Evolutionary conservation across 2,888 invertebrate genomes (phyloP).

Genomic region (Perdita meconis): DNA sequence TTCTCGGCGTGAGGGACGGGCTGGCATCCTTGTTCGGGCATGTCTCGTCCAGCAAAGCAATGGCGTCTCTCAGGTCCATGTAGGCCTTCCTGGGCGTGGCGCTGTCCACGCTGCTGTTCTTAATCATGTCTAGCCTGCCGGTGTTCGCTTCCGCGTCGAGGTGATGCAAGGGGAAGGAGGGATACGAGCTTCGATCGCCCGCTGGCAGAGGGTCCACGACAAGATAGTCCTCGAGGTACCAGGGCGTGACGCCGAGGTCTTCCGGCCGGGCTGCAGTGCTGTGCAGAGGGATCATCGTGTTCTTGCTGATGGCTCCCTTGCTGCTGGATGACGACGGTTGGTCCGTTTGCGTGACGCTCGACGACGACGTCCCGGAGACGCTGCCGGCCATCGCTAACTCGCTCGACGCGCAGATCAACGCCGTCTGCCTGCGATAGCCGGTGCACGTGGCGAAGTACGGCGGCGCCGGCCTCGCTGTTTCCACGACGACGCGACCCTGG

Average conservation of each 20-base stretch:
- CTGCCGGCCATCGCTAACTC: slow-evolving; percentile 30
- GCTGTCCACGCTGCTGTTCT: slow-evolving; percentile 79
- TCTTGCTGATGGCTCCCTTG: slow-evolving; percentile 59
- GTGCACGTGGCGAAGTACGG: slow-evolving; percentile 83
- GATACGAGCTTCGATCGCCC: slow-evolving; percentile 77
- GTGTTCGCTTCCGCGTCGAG: slow-evolving; percentile 59
- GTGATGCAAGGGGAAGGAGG: slow-evolving; percentile 69
- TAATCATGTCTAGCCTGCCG: slow-evolving; percentile 66
- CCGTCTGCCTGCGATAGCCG: slow-evolving; percentile 72
- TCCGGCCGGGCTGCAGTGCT: slow-evolving; percentile 78
- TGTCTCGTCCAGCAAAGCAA: slow-evolving; percentile 81
- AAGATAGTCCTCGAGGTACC: slow-evolving; percentile 74
- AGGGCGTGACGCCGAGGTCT: slow-evolving; percentile 79
- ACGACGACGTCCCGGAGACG: slow-evolving; percentile 41
- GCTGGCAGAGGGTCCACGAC: slow-evolving; percentile 62
- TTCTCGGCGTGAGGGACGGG: slow-evolving; percentile 80
- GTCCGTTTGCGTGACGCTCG: slow-evolving; percentile 33
- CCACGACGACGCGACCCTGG: slow-evolving; percentile 81
- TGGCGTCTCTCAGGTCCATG: slow-evolving; percentile 82
- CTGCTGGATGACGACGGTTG: slow-evolving; percentile 39
- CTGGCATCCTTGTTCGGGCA: slow-evolving; percentile 81
- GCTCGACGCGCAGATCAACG: slow-evolving; percentile 36
- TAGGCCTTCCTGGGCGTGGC: slow-evolving; percentile 78
- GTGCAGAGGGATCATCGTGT: slow-evolving; percentile 60
- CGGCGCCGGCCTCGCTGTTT: slow-evolving; percentile 79